A percentile compares a stretch with the other conserved stretches of the same genome.
phyloP scores from a whole-genome alignment of 64 coral and sea anemone species.

The Trachythela sp. region DNA sequence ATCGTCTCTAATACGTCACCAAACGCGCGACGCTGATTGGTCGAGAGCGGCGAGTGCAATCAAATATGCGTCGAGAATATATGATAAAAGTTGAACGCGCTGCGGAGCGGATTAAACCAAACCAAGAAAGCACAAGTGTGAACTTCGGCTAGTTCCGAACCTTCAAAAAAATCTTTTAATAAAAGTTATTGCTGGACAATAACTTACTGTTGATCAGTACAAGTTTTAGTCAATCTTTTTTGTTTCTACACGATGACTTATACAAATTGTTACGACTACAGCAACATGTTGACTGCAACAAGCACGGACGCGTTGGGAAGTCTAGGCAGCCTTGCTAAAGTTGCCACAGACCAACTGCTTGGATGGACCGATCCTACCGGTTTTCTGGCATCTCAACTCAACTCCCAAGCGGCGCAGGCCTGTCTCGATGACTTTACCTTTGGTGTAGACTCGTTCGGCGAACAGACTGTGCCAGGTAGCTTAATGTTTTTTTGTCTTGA shows the following conservation, averaged over 20 bases:
- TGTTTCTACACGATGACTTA: background rate
- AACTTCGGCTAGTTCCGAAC: constrained; percentile 19
- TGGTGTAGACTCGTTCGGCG: constrained; percentile 63
- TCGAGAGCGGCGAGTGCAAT: background rate
- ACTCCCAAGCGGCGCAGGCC: constrained; percentile 66
- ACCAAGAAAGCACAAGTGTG: constrained; percentile 7
- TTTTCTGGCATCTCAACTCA: constrained; percentile 76
- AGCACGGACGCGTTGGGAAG: constrained; percentile 49
- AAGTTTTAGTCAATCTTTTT: constrained; percentile 10
- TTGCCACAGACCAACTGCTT: constrained; percentile 96
- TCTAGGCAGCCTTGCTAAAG: constrained; percentile 91
- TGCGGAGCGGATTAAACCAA: background rate
- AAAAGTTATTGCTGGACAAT: constrained; percentile 21
- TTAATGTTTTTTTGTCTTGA: background rate
- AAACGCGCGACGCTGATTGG: background rate
- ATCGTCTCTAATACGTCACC: background rate
- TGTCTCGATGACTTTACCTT: constrained; percentile 80
- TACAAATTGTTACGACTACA: background rate
- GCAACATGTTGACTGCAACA: background rate
- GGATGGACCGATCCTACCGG: constrained; percentile 82
- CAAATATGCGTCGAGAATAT: background rate
- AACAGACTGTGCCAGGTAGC: constrained; percentile 31
- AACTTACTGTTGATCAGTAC: constrained; percentile 18
- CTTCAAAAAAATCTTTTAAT: background rate
- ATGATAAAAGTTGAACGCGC: background rate